Evolutionary conservation across 2,888 invertebrate genomes (phyloP), one percentile per base, ranked within the genome.

Genomic region (Tenthredo mesomela): DNA sequence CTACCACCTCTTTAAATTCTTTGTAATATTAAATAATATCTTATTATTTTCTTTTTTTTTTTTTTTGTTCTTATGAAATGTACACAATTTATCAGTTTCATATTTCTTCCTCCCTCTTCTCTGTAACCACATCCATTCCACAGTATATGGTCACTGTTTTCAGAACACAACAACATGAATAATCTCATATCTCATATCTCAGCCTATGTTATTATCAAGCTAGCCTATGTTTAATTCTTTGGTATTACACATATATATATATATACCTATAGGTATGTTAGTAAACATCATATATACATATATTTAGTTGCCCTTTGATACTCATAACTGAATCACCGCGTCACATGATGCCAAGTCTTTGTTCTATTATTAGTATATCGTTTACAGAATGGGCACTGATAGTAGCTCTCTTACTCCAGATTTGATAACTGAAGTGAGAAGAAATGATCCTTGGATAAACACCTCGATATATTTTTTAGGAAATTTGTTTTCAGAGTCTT

Each of bases 281-380:
- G 67, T 18, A 29, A 67, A 18, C 67, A 67, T 29, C 33, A 33
- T 33, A 10, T 65, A 15, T 7, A 37, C 7, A 0, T 37, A 37
- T 2, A 7, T 37, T 37, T 73, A 12, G 21, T 78, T 61, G 58
- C 71, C 84, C 25, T 33, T 84, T 80, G 33, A 33, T 86, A 80
- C 47, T 80, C 70, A 47, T n/a, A 43, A 78, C 25, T 80, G 84
- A 84, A 77, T 84, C 78, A 80, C n/a, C 21, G 6, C 21, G 6
- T 61, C 67, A 80, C 75, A 47, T 67, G 78, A 78, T 50, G 29
- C 25, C 1, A 15, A 84, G 37, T 54, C 84, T 84, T 84, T 80
- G 84, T 78, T 77, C 77, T 54, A 77, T 77, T 50, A 29, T 77
- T 50, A 77, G 12, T 18, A 33, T 67, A 33, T 12, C 43, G 2